Evolutionary conservation across 2,113 vertebrate genomes (phyloP), one percentile per base, ranked within the genome.

Genomic region (Mystacornis crossleyi): DNA sequence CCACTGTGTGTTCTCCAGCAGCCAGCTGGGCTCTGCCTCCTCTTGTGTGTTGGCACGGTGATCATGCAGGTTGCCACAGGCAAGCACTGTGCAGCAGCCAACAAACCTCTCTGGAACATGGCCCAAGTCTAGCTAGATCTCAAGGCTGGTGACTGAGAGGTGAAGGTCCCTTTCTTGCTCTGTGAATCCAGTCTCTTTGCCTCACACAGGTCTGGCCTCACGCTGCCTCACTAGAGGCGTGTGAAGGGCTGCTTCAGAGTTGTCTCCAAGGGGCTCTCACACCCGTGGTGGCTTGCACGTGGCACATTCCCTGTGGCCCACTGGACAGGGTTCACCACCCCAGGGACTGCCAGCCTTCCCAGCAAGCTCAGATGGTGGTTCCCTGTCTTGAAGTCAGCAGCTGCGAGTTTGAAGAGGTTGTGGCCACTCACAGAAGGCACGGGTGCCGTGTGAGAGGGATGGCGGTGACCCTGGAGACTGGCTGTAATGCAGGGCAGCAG

Each of bases 11-110:
- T 94, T 42, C 45, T 48, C 28, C 50, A 69, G 64, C 25, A 23
- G 16, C 43, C 0, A 0, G 12, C 50, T 74, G 67, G 55, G 21
- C 50, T 69, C 61, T 91, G 78, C 20, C 42, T 73, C 55, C 57
- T 67, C 47, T 1, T 2, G 6, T 60, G 33, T 5, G 0, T 45
- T 79, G 65, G 34, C 45, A 65, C 0, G 0, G 18, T 6, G 38
- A 50, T 38, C 16, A 9, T 8, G 6, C 33, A 77, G 33, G 19
- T 40, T 83, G 42, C 21, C 10, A 1, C 14, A 47, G 60, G 40
- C 29, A 75, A 71, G 31, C 18, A 48, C n/a, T 7, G 13, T 34
- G n/a, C 36, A 91, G 66, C 45, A 69, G 20, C n/a, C 62, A 61
- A 57, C 62, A 50, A 67, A 67, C 6, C 16, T 75, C 31, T 62